phyloP scores from a whole-genome alignment of 2,888 invertebrate genomes.

The Volucella inanis region DNA sequence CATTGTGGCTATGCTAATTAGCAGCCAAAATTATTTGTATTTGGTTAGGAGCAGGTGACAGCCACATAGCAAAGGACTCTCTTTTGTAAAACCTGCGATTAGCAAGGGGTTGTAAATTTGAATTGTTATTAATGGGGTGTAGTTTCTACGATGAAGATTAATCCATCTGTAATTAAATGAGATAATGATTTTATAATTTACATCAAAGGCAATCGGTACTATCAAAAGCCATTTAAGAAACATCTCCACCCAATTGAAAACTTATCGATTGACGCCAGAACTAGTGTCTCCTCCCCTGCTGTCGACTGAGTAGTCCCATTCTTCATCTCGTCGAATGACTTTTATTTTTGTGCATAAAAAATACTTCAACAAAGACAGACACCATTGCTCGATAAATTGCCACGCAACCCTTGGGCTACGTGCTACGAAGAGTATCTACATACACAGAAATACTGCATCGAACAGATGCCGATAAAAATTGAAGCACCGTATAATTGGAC shows the following conservation, averaged over 20 bases:
- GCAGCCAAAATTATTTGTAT: background rate
- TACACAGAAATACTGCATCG: constrained; percentile 26
- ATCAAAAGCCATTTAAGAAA: background rate
- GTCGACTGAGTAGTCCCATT: constrained; percentile 55
- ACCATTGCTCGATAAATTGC: constrained; percentile 15
- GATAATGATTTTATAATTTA: too few relatives aligned
- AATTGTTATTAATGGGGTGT: too few relatives aligned
- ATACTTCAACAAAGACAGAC: constrained; percentile 35
- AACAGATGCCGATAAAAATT: constrained; percentile 52
- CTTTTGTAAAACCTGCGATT: background rate
- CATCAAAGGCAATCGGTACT: too few relatives aligned
- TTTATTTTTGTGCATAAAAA: constrained; percentile 14
- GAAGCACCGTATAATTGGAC: constrained; percentile 59
- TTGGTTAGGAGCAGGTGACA: background rate
- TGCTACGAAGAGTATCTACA: constrained; percentile 8
- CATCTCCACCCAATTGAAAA: constrained; percentile 25
- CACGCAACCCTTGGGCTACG: background rate
- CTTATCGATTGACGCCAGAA: constrained; percentile 45
- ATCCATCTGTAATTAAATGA: too few relatives aligned
- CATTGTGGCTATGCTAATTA: constrained; percentile 21
- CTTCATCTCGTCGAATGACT: background rate
- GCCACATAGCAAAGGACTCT: background rate
- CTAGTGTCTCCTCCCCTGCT: constrained; percentile 1
- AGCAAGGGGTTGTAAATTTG: background rate
- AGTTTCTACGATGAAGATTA: too few relatives aligned